phyloP scores from a whole-genome alignment of 1,140 invertebrate genomes.

The Ips nitidus region DNA sequence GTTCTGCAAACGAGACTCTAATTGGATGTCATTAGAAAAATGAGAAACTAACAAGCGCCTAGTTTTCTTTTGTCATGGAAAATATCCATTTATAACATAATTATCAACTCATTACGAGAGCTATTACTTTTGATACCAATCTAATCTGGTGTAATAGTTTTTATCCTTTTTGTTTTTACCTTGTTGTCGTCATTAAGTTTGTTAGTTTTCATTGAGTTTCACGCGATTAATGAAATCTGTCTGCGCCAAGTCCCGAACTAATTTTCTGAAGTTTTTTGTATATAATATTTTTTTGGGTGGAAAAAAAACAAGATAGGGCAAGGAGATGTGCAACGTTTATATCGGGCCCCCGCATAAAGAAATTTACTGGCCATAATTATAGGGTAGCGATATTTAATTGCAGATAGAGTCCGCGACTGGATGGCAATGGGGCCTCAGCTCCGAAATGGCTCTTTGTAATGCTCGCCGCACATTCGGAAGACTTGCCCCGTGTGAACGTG shows the following conservation, averaged over 20 bases:
- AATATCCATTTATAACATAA: constrained; percentile 42
- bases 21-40: constrained; percentile 38
- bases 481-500: constrained; percentile 29
- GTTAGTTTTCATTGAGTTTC: constrained; percentile 5
- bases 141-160: constrained; percentile 26
- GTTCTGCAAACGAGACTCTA: constrained; percentile 31
- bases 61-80: constrained; percentile 41
- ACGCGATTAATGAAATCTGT: not conserved
- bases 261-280: constrained; percentile 30
- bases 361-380: constrained; percentile 56
- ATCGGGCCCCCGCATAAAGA: constrained; percentile 53
- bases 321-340: constrained; percentile 44
- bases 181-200: constrained; percentile 12
- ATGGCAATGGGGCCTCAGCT: constrained; percentile 25
- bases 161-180: constrained; percentile 26
- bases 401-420: constrained; percentile 49
- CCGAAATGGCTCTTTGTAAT: constrained; percentile 29
- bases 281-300: constrained; percentile 28
- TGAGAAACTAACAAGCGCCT: constrained; percentile 38
- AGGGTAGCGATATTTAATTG: constrained; percentile 56
- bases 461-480: constrained; percentile 23
- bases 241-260: not conserved
- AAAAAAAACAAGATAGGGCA: constrained; percentile 41
- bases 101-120: constrained; percentile 39
- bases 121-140: constrained; percentile 27